Evolutionary conservation across 2,888 invertebrate genomes (phyloP), one percentile per base, ranked within the genome.

Genomic region (Drosophila anomalata): DNA sequence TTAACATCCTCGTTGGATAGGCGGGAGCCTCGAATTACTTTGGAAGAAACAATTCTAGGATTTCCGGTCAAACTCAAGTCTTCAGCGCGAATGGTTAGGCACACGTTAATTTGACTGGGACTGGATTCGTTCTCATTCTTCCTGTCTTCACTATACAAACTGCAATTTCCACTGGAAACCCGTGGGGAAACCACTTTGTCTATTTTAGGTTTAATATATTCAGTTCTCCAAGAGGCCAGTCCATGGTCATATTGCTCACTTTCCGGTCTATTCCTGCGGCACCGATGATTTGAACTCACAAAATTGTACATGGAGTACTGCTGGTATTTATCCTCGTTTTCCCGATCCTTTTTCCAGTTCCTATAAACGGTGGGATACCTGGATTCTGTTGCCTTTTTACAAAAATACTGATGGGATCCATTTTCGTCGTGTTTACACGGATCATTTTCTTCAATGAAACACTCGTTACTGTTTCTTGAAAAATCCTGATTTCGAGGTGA

Each of bases 311-410:
- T 41, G n/a, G 66, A 46, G 39, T 55, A 47, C 14, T 42, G 8
- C 0, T 36, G 39, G n/a, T 29, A 59, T 0, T 41, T 51, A 4
- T 50, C 42, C 24, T 7, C 22, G 4, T 7, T 14, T 9, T 12
- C 2, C 0, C 1, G 36, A 24, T 41, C 39, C 5, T n/a, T 8
- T 22, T 14, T n/a, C 17, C 3, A 11, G 11, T 41, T 61, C 29
- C 67, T 65, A 14, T 72, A 80, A 11, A 67, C 56, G 2, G 79
- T 79, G 2, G 79, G 79, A 54, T 79, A 79, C 29, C 6, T 39
- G 4, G 65, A 41, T 41, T 12, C 2, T 12, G 20, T 14, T 8
- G n/a, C 14, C n/a, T 14, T 61, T 2, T 8, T 4, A 3, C 12
- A 4, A 14, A 5, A n/a, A 0, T 11, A 39, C 20, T 33, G 20